Percentiles rank a stretch among this genome's conserved stretches.
Evolutionary conservation across 92 coral and sea anemone genomes (phyloP).

Genomic region (Ricordea florida): DNA sequence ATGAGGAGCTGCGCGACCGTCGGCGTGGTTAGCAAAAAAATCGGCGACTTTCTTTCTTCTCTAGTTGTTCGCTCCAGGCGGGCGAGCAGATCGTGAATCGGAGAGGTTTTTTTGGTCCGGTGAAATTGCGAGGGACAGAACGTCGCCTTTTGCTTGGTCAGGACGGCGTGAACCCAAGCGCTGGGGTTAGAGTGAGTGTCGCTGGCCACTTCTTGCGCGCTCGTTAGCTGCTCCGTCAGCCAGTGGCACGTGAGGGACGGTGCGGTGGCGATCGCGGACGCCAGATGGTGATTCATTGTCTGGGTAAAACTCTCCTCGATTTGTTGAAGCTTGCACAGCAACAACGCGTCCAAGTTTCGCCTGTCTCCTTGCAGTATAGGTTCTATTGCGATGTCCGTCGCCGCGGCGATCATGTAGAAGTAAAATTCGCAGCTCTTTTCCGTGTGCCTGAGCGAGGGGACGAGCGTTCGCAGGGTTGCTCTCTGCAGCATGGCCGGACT

Average conservation of each 20-base stretch:
- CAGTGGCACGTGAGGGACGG: neutral
- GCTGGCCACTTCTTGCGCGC: neutral
- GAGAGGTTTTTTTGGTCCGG: neutral
- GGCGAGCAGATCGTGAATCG: neutral
- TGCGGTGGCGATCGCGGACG: neutral
- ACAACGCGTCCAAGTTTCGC: neutral
- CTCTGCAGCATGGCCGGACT: neutral
- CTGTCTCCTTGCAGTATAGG: neutral
- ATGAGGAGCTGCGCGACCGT: neutral
- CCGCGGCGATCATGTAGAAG: neutral
- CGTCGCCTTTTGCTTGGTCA: neutral
- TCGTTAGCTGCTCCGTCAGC: neutral
- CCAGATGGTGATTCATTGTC: neutral
- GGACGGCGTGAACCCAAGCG: neutral
- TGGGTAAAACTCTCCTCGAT: neutral
- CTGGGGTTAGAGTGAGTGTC: neutral
- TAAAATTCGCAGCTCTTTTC: neutral
- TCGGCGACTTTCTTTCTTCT: neutral
- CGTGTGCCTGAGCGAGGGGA: neutral
- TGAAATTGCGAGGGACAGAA: neutral
- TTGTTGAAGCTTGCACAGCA: neutral
- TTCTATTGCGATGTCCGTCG: neutral
- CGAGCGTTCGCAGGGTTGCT: neutral
- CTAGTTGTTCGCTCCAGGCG: neutral
- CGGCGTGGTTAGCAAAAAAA: neutral